Percentiles rank a stretch among this genome's conserved stretches.
These are phyloP conservation scores for Prionailurus bengalensis DNA, from an alignment of 2,113 vertebrate genomes.

Conservation along the genomic window DNA sequence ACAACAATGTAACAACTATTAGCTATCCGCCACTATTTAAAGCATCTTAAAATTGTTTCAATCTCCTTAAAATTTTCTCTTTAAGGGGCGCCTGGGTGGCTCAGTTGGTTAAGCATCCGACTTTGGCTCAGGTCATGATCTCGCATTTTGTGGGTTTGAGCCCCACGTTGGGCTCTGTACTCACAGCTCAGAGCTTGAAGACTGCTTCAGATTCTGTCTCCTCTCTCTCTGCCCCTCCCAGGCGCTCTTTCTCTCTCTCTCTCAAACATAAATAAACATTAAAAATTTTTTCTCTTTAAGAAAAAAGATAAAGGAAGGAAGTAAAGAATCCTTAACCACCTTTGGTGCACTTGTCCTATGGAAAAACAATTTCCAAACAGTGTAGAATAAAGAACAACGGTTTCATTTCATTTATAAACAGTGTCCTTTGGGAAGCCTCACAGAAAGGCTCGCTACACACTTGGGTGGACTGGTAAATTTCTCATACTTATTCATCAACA, in stretches of 20 bases:
- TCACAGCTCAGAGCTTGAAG: no score
- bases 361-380: constrained; percentile 39
- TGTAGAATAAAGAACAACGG: constrained; percentile 6
- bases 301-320: background rate
- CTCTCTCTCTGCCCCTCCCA: no score
- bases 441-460: constrained; percentile 30
- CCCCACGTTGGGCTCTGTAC: no score
- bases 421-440: constrained; percentile 26
- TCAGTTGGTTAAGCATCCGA: no score
- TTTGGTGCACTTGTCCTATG: background rate
- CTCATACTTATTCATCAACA: constrained; percentile 39
- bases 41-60: constrained; percentile 17
- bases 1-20: background rate
- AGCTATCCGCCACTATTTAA: background rate
- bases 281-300: no score
- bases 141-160: no score
- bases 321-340: constrained; percentile 32
- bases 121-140: no score
- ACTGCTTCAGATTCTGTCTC: no score
- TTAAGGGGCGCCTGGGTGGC: background rate
- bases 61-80: background rate
- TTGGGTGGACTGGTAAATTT: constrained; percentile 36
- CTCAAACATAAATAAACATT: no score
- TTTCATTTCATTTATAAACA: constrained; percentile 48
- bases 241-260: no score